phyloP scores from a whole-genome alignment of 1,140 invertebrate genomes.

The Papilio polyxenes region DNA sequence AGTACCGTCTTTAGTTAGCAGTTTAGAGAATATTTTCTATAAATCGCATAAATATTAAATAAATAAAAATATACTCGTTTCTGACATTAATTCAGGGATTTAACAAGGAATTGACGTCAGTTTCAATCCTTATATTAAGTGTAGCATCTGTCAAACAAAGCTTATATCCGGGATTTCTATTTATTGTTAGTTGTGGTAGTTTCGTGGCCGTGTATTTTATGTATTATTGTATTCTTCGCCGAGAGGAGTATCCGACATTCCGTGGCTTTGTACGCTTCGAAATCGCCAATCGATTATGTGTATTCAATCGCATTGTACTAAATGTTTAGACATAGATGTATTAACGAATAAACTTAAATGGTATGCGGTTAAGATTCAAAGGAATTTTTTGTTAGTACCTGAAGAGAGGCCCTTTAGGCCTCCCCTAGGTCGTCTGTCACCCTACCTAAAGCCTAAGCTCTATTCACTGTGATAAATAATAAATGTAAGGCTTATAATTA shows the following conservation, averaged over 20 bases:
- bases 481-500: conserved; percentile 39
- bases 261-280: conserved; percentile 57
- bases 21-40: conserved; percentile 4
- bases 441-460: conserved; percentile 54
- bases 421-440: conserved; percentile 46
- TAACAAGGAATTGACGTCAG: conserved; percentile 11
- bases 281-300: conserved; percentile 53
- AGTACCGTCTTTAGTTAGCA: conserved; percentile 13
- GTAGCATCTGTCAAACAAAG: background rate
- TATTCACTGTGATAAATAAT: conserved; percentile 43
- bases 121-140: background rate
- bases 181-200: conserved; percentile 34
- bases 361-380: conserved; percentile 28
- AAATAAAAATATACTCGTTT: background rate
- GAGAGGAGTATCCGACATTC: conserved; percentile 58
- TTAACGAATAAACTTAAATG: conserved; percentile 44
- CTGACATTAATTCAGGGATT: conserved; percentile 4
- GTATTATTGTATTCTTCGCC: conserved; percentile 42
- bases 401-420: conserved; percentile 36
- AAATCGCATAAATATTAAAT: background rate
- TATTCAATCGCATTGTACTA: conserved; percentile 48
- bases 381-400: conserved; percentile 27
- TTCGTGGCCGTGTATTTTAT: conserved; percentile 33
- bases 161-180: background rate
- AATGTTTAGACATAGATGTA: conserved; percentile 51